Base-by-base conservation (phyloP, 2,113 vertebrate genomes). In the Petroica traversi region DNA sequence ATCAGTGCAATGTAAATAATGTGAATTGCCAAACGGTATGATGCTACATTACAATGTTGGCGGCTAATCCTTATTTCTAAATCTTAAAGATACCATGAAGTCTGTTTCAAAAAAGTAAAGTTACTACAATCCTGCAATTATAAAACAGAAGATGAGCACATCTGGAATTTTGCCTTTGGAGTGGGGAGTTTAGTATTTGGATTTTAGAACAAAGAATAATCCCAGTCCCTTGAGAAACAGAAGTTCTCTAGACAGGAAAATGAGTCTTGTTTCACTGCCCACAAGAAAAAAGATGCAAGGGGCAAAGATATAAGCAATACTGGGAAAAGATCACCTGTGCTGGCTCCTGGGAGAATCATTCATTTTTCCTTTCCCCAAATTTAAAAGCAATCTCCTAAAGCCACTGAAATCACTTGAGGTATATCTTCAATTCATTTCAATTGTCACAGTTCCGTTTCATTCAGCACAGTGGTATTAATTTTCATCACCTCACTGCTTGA, bases 401-500 rank as follows among this genome's bases (percentile, higher is more conserved):
- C 6, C 55, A 67, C 17, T 28, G 38, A 85, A 94, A 73, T 68
- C 33, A 83, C 29, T 62, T 69, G 67, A 88, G 75, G 26, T 80
- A 40, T 90, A 62, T 80, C 46, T 94, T 93, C 51, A 77, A 66
- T 85, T 79, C 79, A 85, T 88, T 92, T 90, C 34, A 51, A 12
- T 88, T 75, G 68, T 86, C 63, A 83, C 55, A 74, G 38, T 93
- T 86, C 28, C 0, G 0, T 91, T 91, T 38, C 7, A 2, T 80
- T 86, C 59, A 67, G 22, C 34, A 63, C 63, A 84, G 38, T 43
- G 19, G 18, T 78, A 83, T 86, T 90, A 93, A 81, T 95, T 96
- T 94, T 95, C 86, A 71, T 49, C 85, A 74, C 63, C n/a, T 92
- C 83, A 59, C 46, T 80, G 83, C 72, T 51, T 84, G 51, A 88